phyloP scores from a whole-genome alignment of 2,888 invertebrate species.

The Heliconius cydno region DNA sequence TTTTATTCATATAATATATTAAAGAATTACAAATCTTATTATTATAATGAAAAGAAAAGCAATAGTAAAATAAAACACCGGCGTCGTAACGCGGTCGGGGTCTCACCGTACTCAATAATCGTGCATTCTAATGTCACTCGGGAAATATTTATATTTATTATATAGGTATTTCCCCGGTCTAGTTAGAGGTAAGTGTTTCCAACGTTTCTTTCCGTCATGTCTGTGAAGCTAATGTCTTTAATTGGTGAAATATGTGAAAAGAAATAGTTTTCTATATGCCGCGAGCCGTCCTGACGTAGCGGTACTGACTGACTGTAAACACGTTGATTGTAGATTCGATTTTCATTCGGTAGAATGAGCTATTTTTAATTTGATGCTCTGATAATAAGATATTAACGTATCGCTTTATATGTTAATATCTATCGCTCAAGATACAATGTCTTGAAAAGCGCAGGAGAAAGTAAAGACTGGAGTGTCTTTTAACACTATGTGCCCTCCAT shows the following conservation, averaged over 20 bases:
- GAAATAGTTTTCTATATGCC: too few relatives aligned
- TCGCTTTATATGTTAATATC: not conserved
- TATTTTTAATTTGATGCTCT: not conserved
- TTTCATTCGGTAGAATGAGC: not conserved
- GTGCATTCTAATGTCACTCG: slow-evolving; percentile 6
- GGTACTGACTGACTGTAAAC: not conserved
- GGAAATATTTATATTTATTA: slow-evolving; percentile 8
- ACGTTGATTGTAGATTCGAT: not conserved
- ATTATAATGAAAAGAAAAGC: not conserved
- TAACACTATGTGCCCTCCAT: not conserved
- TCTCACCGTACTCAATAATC: not conserved
- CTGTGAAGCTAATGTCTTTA: not conserved
- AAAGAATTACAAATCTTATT: not conserved
- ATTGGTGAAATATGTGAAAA: not conserved
- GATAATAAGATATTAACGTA: not conserved
- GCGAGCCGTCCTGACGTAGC: not conserved
- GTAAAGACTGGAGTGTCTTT: not conserved
- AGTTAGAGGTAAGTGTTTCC: not conserved
- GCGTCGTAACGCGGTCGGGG: not conserved
- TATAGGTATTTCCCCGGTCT: slow-evolving; percentile 2
- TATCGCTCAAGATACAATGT: not conserved
- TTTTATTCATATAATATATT: not conserved
- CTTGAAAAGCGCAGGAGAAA: not conserved
- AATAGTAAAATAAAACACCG: not conserved
- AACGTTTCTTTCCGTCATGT: not conserved